Percentiles rank a stretch among this genome's conserved stretches.
Evolutionary conservation across 1,140 invertebrate species (phyloP).

Genomic region (Chrysoperla carnea): DNA sequence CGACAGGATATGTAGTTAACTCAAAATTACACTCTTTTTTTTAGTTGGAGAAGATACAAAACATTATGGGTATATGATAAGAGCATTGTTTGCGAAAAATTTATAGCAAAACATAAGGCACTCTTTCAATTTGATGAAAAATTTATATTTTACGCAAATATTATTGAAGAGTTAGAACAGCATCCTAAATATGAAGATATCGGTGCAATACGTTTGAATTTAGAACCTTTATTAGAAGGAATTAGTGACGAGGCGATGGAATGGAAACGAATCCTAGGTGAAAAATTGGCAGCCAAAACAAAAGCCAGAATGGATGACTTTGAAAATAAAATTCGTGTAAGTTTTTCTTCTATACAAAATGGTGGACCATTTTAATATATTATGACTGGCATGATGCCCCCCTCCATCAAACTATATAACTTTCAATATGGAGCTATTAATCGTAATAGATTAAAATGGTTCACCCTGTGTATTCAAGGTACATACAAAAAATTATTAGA

Average conservation of each 20-base stretch:
- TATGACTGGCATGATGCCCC: no score
- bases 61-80: conserved; percentile 73
- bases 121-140: conserved; percentile 65
- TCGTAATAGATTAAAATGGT: no score
- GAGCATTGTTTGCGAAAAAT: conserved; percentile 50
- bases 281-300: conserved; percentile 35
- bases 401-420: no score
- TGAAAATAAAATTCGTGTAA: not conserved
- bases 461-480: no score
- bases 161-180: conserved; percentile 48
- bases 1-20: no score
- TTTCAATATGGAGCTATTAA: no score
- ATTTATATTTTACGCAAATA: conserved; percentile 62
- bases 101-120: conserved; percentile 47
- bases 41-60: conserved; percentile 58
- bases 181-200: conserved; percentile 39
- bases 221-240: conserved; percentile 37
- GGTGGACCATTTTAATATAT: no score
- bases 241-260: conserved; percentile 45
- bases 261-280: conserved; percentile 50
- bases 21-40: conserved; percentile 4
- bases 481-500: no score
- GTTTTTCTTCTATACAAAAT: no score
- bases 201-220: conserved; percentile 46
- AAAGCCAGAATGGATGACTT: conserved; percentile 40